Evolutionary conservation across 1,140 invertebrate species (phyloP), one percentile per base, ranked within the genome.

Genomic region (Globodera rostochiensis): DNA sequence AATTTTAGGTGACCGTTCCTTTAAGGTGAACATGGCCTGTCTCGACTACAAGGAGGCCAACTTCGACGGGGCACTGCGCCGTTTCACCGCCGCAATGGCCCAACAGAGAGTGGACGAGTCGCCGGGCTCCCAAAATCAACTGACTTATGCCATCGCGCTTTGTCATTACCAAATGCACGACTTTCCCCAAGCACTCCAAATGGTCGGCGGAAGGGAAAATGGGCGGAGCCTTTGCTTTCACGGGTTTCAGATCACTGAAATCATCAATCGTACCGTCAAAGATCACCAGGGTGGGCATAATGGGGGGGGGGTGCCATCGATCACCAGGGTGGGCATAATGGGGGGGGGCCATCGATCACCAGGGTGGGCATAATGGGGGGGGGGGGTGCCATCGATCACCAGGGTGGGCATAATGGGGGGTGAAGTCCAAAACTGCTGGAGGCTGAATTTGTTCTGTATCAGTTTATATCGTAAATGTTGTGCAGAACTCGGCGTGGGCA

Each of bases 141-240:
- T 98, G 78, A 95, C 95, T 11, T 99, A 99, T 88, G 98, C 97
- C 89, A 94, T 98, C 80, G 96, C 97, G 0, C 91, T 99, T 36
- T 98, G 96, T 87, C 95, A 98, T 90, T 99, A 97, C 89, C 93
- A 93, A 88, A 90, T 97, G 50, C 97, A 97, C 90, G 96, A 98
- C 90, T 97, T 95, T 90, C 93, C 94, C 1, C 93, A 94, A 85
- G 94, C 96, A 6, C 90, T 96, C 11, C 82, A 82, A 60, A 64
- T 82, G 77, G 77, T 78, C 13, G 11, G 19, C 13, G 11, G 19
- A 19, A n/a, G 57, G 19, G 5, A 64, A 19, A 64, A 64, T 6
- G 19, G 19, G 15, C 1, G 19, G 4, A 64, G 11, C 50, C 50
- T 9, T 53, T 53, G 7, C 4, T 53, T 53, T 53, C 11, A 9